Conservation (phyloP, 2,113 vertebrate genomes). For the Geococcyx californianus region DNA sequence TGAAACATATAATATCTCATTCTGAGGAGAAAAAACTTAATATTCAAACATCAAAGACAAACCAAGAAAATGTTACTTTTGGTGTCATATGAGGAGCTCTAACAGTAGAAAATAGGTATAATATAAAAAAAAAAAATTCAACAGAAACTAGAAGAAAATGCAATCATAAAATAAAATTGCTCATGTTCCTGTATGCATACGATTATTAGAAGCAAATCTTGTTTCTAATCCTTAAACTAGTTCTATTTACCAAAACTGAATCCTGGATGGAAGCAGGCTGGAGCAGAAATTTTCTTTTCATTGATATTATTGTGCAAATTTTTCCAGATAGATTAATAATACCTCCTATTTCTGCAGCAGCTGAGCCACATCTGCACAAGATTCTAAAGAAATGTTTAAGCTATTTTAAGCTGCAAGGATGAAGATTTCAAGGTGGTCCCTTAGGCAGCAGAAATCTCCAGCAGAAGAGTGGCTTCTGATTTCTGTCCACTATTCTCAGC, state of each 20-base stretch:
- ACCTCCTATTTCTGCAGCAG: not conserved
- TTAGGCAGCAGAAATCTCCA: not conserved
- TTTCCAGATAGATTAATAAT: slow-evolving; percentile 7
- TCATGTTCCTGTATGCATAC: not conserved
- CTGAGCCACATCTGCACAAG: not conserved
- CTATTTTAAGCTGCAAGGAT: not conserved
- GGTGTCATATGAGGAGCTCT: not conserved
- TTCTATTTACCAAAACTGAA: not conserved
- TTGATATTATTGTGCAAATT: not conserved
- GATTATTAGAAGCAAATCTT: not conserved
- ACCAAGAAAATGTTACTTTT: not conserved
- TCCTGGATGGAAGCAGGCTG: not conserved
- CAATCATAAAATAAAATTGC: not conserved
- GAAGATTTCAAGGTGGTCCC: not conserved
- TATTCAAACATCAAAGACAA: not conserved
- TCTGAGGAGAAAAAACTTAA: not conserved
- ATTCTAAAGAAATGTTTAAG: not conserved
- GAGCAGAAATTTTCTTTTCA: not conserved
- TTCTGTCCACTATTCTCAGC: not conserved
- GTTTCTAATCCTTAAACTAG: not conserved
- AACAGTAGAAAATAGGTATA: not conserved
- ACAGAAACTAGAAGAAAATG: not conserved
- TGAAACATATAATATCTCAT: not conserved
- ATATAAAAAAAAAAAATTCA: not conserved
- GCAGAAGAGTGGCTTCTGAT: not conserved